phyloP scores from a whole-genome alignment of 1,140 invertebrate genomes.

The Solenopsis fugax region DNA sequence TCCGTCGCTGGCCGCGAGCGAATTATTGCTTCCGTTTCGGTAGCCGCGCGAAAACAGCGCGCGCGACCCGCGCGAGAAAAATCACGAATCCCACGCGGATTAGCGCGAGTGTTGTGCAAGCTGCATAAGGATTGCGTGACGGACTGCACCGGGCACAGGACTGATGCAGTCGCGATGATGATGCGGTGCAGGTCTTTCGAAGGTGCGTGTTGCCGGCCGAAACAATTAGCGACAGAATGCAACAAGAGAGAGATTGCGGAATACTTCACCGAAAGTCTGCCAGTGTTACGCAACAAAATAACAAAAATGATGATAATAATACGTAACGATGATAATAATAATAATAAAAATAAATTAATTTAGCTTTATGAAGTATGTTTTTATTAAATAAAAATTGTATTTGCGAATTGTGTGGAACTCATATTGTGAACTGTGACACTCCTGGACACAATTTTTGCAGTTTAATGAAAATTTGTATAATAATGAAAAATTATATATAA shows the following conservation, averaged over 20 bases:
- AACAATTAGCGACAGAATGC: constrained; percentile 8
- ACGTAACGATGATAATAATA: not conserved
- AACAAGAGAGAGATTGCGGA: constrained; percentile 5
- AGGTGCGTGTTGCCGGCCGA: not conserved
- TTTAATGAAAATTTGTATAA: not conserved
- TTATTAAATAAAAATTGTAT: not conserved
- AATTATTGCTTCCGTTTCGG: constrained; percentile 30
- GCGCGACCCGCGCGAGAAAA: constrained; percentile 26
- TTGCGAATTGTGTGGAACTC: not conserved
- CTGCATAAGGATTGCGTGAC: not conserved
- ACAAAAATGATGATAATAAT: not conserved
- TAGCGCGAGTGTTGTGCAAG: not conserved
- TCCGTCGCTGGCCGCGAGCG: not conserved
- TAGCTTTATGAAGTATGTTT: not conserved
- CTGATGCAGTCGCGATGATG: not conserved
- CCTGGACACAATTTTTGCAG: not conserved
- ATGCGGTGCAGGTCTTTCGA: not conserved
- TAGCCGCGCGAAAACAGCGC: not conserved
- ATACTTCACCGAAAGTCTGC: not conserved
- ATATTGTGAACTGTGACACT: not conserved
- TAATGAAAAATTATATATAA: not conserved
- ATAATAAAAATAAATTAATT: not conserved
- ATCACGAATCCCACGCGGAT: constrained; percentile 6
- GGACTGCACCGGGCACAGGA: not conserved
- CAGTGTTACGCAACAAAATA: not conserved